These are phyloP conservation scores for Cancer borealis DNA, from an alignment of 2,888 invertebrate genomes.

Conservation along the genomic window DNA sequence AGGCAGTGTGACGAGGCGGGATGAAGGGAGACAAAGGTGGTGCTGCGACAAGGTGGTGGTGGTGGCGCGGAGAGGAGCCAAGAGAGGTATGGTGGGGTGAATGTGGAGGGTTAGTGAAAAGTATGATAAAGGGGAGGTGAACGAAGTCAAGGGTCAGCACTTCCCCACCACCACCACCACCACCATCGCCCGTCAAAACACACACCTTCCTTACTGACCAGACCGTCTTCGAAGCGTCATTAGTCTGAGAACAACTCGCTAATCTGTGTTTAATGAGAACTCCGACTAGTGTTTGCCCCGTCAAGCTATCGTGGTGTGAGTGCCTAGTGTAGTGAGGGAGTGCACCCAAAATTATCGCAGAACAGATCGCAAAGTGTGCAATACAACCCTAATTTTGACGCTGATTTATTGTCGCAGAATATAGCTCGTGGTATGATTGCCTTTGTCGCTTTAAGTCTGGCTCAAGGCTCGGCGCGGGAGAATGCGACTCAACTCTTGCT, in stretches of 20 bases:
- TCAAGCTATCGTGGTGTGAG: neutral
- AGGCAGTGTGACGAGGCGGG: neutral
- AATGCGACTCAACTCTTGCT: constrained; percentile 56
- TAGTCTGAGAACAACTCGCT: neutral
- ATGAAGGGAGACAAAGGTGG: neutral
- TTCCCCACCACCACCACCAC: neutral
- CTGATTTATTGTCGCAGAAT: constrained; percentile 67
- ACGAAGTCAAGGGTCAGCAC: neutral
- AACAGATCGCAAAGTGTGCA: constrained; percentile 57
- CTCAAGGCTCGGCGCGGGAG: constrained; percentile 57
- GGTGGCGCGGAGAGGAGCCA: too few species aligned
- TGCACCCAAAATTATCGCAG: constrained; percentile 50
- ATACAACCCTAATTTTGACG: constrained; percentile 62
- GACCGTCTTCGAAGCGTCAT: neutral
- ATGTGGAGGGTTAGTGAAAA: neutral
- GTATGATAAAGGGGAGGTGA: constrained; percentile 7
- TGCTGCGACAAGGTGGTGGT: constrained; percentile 6
- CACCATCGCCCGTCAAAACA: neutral
- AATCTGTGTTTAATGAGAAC: neutral
- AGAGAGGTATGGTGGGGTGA: neutral
- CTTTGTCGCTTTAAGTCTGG: constrained; percentile 66
- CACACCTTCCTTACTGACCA: neutral
- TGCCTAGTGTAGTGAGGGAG: constrained; percentile 2
- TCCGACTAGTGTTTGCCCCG: neutral
- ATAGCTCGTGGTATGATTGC: constrained; percentile 65